Base-by-base conservation (phyloP, 2,113 vertebrate species). In the Penelope pileata region DNA sequence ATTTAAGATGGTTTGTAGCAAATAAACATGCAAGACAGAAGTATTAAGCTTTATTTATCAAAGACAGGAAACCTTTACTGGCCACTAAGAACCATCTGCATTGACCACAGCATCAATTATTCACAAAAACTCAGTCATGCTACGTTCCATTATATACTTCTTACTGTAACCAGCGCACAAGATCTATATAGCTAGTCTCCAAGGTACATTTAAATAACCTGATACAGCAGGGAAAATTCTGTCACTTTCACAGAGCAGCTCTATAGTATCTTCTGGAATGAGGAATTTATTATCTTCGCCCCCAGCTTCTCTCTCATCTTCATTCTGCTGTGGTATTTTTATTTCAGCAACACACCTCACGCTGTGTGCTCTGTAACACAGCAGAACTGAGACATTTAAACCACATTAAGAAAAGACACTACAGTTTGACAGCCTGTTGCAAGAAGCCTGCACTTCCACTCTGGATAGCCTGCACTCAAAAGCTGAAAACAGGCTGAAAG, bases 81-180 rank as follows among this genome's bases (percentile, higher is more conserved):
- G 69, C 38, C 62, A 18, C 64, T 63, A 63, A 90, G 59, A 92
- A 93, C 24, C 78, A 45, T 42, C 47, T 84, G 19, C 12, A n/a
- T 19, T 66, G 32, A 89, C 40, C 30, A 75, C 42, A 82, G 45
- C 48, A 94, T 91, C 66, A 96, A 95, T 96, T 93, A 96, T 93
- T 93, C 59, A 96, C 56, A 69, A 91, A 79, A 73, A 45, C 27
- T 84, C 53, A 73, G 70, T 34, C 72, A 85, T n/a, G 93, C 86
- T 93, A 58, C 50, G 5, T 70, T 75, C 88, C 80, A 45, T 48
- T 72, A 81, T 60, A 72, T 32, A 76, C 10, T 79, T 56, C 88
- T 95, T 58, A 51, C 54, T 47, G 87, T 72, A 83, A 94, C 27
- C 17, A 8, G 60, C 17, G 27, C 62, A 70, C 29, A 66, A 81